These are phyloP conservation scores for Leptocoma aspasia DNA, from an alignment of 2,113 vertebrate species.

Conservation along the genomic window DNA sequence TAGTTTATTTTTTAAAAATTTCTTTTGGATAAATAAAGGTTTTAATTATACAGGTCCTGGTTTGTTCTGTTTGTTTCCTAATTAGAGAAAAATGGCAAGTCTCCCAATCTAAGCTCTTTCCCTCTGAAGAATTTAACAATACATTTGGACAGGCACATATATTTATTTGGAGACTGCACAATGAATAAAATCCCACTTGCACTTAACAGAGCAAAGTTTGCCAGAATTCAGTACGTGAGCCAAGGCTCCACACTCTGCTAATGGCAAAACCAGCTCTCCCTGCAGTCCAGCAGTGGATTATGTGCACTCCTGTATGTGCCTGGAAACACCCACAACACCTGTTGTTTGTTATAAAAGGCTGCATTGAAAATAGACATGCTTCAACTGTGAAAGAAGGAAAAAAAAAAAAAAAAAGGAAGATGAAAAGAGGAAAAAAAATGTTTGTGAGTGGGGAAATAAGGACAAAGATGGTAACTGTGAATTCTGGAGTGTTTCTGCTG, in stretches of 20 bases:
- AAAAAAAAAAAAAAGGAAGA: no score
- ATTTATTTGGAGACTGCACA: constrained; percentile 67
- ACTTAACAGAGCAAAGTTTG: constrained; percentile 63
- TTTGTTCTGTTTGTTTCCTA: constrained; percentile 65
- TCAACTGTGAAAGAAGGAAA: not conserved
- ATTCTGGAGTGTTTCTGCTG: not conserved
- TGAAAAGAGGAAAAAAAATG: not conserved
- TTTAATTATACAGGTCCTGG: constrained; percentile 68
- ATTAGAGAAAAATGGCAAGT: constrained; percentile 71
- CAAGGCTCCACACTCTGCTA: constrained; percentile 59
- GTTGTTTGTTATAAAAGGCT: constrained; percentile 51
- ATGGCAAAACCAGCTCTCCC: constrained; percentile 54
- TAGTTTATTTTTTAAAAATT: not conserved
- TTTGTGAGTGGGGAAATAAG: not conserved
- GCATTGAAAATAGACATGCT: not conserved
- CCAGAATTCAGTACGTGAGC: constrained; percentile 33
- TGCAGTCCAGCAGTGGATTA: constrained; percentile 50
- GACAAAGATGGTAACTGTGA: not conserved
- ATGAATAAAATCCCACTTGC: constrained; percentile 65
- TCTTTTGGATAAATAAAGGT: constrained; percentile 64
- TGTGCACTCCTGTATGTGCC: constrained; percentile 23
- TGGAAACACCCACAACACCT: constrained; percentile 52
- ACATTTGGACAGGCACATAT: constrained; percentile 57
- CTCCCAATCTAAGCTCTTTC: constrained; percentile 56
- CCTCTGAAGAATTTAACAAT: constrained; percentile 66